Percentiles rank a stretch among this genome's conserved stretches.
phyloP scores from a whole-genome alignment of 2,113 vertebrate species.

The Xenopus laevis region DNA sequence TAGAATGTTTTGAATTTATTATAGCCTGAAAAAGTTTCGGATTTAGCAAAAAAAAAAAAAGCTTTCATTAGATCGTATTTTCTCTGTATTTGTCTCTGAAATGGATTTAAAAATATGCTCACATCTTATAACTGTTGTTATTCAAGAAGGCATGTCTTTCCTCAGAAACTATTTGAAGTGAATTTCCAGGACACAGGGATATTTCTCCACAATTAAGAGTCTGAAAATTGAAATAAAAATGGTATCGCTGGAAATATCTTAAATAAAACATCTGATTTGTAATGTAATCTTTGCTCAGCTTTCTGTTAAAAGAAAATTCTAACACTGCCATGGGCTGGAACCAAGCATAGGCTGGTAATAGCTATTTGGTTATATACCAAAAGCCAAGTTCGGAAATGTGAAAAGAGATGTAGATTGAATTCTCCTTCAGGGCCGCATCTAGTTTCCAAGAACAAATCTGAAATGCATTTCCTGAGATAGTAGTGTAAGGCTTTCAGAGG shows the following conservation, averaged over 20 bases:
- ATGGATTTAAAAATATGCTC: no score
- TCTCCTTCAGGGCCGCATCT: constrained; percentile 46
- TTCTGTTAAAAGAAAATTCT: constrained; percentile 49
- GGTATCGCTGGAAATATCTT: constrained; percentile 46
- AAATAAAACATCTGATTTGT: constrained; percentile 61
- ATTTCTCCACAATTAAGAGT: constrained; percentile 58
- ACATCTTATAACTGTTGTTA: no score
- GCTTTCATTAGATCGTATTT: no score
- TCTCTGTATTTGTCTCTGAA: no score
- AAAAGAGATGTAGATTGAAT: constrained; percentile 47
- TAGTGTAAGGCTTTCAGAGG: constrained; percentile 23
- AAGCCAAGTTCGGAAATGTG: constrained; percentile 39
- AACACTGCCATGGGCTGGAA: constrained; percentile 52
- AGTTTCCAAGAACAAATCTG: constrained; percentile 47
- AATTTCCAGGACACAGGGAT: constrained; percentile 29
- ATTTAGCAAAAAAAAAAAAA: no score
- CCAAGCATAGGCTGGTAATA: constrained; percentile 54
- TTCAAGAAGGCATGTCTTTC: no score
- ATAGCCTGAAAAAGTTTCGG: no score
- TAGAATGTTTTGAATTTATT: no score
- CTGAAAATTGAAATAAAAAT: constrained; percentile 63
- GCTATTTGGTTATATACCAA: constrained; percentile 46
- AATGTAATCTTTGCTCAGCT: constrained; percentile 52
- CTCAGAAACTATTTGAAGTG: no score
- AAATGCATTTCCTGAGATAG: constrained; percentile 20